These are phyloP conservation scores for Trichopria drosophilae DNA, from an alignment of 2,888 invertebrate genomes.

Conservation along the genomic window DNA sequence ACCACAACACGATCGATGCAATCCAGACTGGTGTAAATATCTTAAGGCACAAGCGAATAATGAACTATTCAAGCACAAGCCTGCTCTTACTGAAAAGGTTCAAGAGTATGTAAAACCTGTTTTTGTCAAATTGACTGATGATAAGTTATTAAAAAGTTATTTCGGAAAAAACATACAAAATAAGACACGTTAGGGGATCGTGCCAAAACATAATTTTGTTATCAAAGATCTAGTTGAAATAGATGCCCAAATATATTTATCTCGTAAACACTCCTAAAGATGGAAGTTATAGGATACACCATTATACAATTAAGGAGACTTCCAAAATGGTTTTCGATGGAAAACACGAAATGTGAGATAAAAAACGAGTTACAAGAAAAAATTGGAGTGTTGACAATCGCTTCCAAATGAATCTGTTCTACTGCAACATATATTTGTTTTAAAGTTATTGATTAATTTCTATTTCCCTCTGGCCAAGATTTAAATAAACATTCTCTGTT, in stretches of 20 bases:
- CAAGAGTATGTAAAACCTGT: conserved; percentile 10
- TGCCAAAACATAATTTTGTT: conserved; percentile 12
- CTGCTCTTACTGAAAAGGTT: conserved; percentile 2
- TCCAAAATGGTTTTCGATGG: too few relatives aligned
- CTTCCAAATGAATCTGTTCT: too few relatives aligned
- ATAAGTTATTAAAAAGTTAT: conserved; percentile 6
- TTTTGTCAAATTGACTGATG: neutral
- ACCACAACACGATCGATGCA: conserved; percentile 9
- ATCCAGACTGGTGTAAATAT: conserved; percentile 13
- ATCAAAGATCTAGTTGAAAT: conserved; percentile 9
- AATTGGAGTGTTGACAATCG: too few relatives aligned
- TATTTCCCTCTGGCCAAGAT: too few relatives aligned
- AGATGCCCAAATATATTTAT: neutral
- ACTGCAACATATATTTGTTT: too few relatives aligned
- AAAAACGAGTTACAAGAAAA: too few relatives aligned
- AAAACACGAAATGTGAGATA: too few relatives aligned
- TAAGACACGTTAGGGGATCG: conserved; percentile 12
- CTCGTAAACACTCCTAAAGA: too few relatives aligned
- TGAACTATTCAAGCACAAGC: conserved; percentile 4
- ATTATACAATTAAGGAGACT: too few relatives aligned
- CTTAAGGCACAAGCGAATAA: conserved; percentile 5
- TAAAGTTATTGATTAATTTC: too few relatives aligned
- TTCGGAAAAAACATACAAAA: conserved; percentile 11
- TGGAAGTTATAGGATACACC: too few relatives aligned
- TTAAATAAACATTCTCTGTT: too few relatives aligned